phyloP scores from a whole-genome alignment of 2,797 vertebrate genomes.

The Falco naumanni region DNA sequence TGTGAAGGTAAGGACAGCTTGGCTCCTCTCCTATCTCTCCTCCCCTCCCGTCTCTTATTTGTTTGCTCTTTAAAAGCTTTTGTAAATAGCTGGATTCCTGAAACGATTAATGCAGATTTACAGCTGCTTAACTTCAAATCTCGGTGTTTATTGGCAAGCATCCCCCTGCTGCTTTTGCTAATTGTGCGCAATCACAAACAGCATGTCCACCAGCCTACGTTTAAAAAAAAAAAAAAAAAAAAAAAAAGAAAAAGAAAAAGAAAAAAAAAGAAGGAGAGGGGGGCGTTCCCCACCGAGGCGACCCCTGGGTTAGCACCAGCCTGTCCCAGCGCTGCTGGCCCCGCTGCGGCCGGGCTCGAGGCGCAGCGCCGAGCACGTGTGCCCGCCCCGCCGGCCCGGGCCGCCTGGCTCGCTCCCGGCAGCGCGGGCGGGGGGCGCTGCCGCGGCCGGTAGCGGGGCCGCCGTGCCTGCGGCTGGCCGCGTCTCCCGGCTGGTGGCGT shows the following conservation, averaged over 20 bases:
- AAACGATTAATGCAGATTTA: conserved; percentile 73
- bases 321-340: not conserved
- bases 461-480: not conserved
- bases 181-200: conserved; percentile 25
- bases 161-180: conserved; percentile 60
- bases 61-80: conserved; percentile 71
- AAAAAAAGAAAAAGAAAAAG: not conserved
- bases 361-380: not conserved
- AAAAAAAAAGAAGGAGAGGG: not conserved
- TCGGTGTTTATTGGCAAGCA: conserved; percentile 43
- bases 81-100: conserved; percentile 76
- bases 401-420: not conserved
- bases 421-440: not conserved
- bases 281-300: not conserved
- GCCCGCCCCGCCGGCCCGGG: no score
- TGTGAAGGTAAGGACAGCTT: conserved; percentile 87
- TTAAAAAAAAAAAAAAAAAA: no score
- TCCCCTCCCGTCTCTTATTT: conserved; percentile 4
- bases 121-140: conserved; percentile 51
- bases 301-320: not conserved
- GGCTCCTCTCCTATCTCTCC: not conserved
- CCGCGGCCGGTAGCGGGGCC: fast-evolving
- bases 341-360: not conserved
- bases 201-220: not conserved
- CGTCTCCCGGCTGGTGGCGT: not conserved